These are phyloP conservation scores for Drosophila hamatofila DNA, from an alignment of 2,888 invertebrate species.

Conservation along the genomic window DNA sequence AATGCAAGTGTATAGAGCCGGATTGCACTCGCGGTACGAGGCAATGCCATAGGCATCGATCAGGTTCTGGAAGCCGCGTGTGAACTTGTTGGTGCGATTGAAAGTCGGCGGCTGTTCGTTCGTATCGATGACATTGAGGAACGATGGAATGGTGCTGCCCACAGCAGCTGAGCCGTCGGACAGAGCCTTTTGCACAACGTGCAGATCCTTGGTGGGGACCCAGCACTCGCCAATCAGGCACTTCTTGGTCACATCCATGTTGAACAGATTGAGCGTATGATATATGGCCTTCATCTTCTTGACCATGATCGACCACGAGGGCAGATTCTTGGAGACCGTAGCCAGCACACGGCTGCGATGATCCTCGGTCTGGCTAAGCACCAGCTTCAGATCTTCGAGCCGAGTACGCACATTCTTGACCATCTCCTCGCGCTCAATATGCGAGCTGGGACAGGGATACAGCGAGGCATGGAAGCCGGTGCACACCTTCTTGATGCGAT, in stretches of 20 bases:
- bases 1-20: slow-evolving; percentile 94
- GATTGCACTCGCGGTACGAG: slow-evolving; percentile 96
- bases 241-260: slow-evolving; percentile 96
- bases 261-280: slow-evolving; percentile 96
- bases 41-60: slow-evolving; percentile 98
- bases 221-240: slow-evolving; percentile 96
- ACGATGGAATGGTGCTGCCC: slow-evolving; percentile 96
- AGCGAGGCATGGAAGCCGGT: slow-evolving; percentile 94
- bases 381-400: slow-evolving; percentile 92
- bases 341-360: slow-evolving; percentile 93
- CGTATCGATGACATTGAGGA: slow-evolving; percentile 95
- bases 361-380: slow-evolving; percentile 93
- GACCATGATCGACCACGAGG: slow-evolving; percentile 94
- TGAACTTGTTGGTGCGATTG: slow-evolving; percentile 96
- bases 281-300: slow-evolving; percentile 97
- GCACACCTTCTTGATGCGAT: slow-evolving; percentile 94
- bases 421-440: slow-evolving; percentile 93
- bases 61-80: slow-evolving; percentile 95
- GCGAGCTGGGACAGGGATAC: slow-evolving; percentile 94
- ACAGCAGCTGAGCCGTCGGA: slow-evolving; percentile 93
- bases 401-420: slow-evolving; percentile 93
- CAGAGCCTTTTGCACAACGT: slow-evolving; percentile 91
- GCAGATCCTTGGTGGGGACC: slow-evolving; percentile 92
- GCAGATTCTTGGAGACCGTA: slow-evolving; percentile 93
- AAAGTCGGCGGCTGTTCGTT: slow-evolving; percentile 95